Evolutionary conservation across 2,888 invertebrate genomes (phyloP), one percentile per base, ranked within the genome.

Genomic region (Aphodius granarius): DNA sequence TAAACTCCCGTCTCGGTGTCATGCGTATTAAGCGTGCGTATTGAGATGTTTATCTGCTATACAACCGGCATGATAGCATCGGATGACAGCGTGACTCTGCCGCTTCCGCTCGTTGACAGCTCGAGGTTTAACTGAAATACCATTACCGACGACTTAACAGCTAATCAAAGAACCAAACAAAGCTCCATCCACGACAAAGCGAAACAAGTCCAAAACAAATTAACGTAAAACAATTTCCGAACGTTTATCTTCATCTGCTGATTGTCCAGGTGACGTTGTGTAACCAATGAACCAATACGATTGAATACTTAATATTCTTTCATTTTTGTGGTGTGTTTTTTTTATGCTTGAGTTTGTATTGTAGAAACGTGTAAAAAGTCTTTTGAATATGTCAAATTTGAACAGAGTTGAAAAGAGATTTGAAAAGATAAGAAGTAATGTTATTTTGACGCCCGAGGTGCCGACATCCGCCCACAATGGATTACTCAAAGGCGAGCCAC

Each of bases 31-130:
- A 22, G 68, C 68, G 17, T 20, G 66, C 66, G 68, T 68, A 68
- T 68, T 20, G 68, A 68, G 68, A 68, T 68, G 68, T 68, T 68
- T 68, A 68, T 68, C 68, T 68, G 20, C 21, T 43, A 68, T 68
- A 68, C 19, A 19, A 22, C 21, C 21, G 21, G 68, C 68, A 20
- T 68, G 22, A 68, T 68, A 21, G n/a, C 20, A 22, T 68, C 68
- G 20, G 68, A 19, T 68, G 68, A 68, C 68, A 68, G 20, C n/a
- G 22, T 68, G 68, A 68, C 68, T 20, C 19, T 21, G 68, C 68
- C 22, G 20, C 68, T 68, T 68, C 68, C 68, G 68, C 21, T 3
- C 20, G 68, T 68, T 68, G 68, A 68, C 68, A 68, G 20, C 21
- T 22, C 68, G 68, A 43, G 43, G 20, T 22, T 68, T 68, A 68